Conservation (phyloP, 1,140 invertebrate genomes). For the honey bee (Apis mellifera) region Amel_HAv3.1 CM009939.2:10282501-10283000, state of each 20-base stretch:
- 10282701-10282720: too few species aligned
- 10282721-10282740: too few species aligned
- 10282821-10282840: neutral
- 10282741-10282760: too few species aligned
- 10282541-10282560: neutral
- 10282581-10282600: neutral
- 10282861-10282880: neutral
- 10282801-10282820: too few species aligned
- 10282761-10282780: too few species aligned
- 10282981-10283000: constrained; percentile 2
- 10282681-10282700: too few species aligned
- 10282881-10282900: constrained; percentile 62
- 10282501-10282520: neutral
- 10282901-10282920: constrained; percentile 36
- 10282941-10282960: constrained; percentile 40
- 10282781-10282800: too few species aligned
- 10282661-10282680: too few species aligned
- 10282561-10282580: too few species aligned
- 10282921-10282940: constrained; percentile 34
- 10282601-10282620: neutral
- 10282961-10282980: constrained; percentile 24
- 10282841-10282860: neutral
- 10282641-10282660: neutral
- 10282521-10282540: constrained; percentile 16
- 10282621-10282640: too few species aligned